Base-by-base conservation (phyloP, 2,888 invertebrate species). In the Pogonocherus hispidulus region DNA sequence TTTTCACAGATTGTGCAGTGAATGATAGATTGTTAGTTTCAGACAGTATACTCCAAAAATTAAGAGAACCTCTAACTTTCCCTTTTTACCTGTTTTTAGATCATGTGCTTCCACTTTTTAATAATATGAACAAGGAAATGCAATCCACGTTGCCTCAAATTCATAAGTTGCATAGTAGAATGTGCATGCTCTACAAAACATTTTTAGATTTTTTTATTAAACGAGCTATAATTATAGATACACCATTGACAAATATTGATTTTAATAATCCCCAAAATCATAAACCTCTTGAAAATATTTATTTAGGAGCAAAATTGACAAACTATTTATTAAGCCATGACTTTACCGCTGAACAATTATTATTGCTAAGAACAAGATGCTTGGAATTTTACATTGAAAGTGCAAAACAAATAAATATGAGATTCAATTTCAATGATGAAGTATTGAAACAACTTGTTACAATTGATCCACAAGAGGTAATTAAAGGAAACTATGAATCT, bases 341-440 rank as follows among this genome's bases (percentile, higher is more conserved):
- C n/a, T n/a, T n/a, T n/a, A n/a, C n/a, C n/a, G n/a, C n/a, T n/a
- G n/a, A n/a, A n/a, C n/a, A n/a, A n/a, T n/a, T n/a, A n/a, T 23
- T 4, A 23, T 23, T 51, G 27, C 47, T 64, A 9, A 67, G 54
- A 37, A 20, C 22, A 44, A 46, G 52, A 9, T 67, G 63, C 55
- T 55, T 70, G 11, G 54, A 63, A 32, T 70, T 67, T 55, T 70
- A 52, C 44, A 41, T 63, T 14, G 70, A 67, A 60, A 41, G n/a
- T 32, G 23, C 14, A 16, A 23, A 2, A 8, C 67, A 70, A 57
- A 63, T 67, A 16, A 46, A 14, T 5, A n/a, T 27, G 20, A 32
- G 70, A 14, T 70, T 70, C 67, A 35, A 63, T 55, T 57, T 70
- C 16, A 63, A 63, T 56, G 63, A 56, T 46, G 54, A 63, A 16